Base-by-base conservation (phyloP, 2,797 vertebrate genomes). In the Pyrocephalus nanus region DNA sequence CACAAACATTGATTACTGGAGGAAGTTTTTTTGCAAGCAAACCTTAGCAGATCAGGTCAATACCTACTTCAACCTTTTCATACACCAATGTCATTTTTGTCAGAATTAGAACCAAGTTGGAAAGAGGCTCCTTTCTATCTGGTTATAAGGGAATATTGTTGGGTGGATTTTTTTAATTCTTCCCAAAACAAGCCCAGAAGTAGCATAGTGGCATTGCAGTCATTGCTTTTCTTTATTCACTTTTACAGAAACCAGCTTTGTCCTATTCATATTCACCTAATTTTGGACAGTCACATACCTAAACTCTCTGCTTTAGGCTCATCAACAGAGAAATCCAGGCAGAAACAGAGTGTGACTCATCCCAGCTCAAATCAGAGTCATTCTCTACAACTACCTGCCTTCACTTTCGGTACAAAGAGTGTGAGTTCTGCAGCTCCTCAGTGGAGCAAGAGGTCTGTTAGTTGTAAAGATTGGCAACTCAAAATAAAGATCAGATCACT, bases 1-100 rank as follows among this genome's bases (percentile, higher is more conserved):
- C 60, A 57, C 11, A 62, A 73, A 13, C 77, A 96, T 96, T 85
- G 97, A 96, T 96, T 87, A 82, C 65, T 70, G 53, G 67, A 88
- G 69, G 71, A 90, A 90, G 23, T 66, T 94, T 93, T 93, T 76
- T 86, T 2, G 34, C 81, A 95, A 96, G 86, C 82, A 94, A 94
- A 79, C 60, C 40, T 90, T 36, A 71, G 71, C 17, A 76, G 88
- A 81, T 38, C 34, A 45, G 87, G 88, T 95, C 94, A 93, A 87
- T 97, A 91, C 16, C 73, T 85, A 38, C 69, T 91, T 93, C 86
- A 93, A 50, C 26, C 54, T 93, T 96, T 93, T 86, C 62, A 65
- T 27, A 73, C 73, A 26, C 18, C 53, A 53, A 61, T 69, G 60
- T 51, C 88, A 12, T 40, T 92, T 84, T 73, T 42, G 11, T 78